Base-by-base conservation (phyloP, 2,888 invertebrate genomes). In the Acleris literana region DNA sequence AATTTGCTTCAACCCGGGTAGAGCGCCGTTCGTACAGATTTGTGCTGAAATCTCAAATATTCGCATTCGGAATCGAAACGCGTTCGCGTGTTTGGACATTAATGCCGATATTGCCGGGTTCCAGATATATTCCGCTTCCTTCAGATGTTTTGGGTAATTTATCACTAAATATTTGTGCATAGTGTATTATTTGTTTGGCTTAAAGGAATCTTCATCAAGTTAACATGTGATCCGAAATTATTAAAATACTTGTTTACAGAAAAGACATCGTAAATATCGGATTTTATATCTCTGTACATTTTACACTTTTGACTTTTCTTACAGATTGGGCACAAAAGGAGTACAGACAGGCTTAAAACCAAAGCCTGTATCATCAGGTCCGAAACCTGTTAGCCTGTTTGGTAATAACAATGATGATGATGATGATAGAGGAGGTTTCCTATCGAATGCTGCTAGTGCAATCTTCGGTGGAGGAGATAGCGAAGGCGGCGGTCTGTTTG, bases 1-100 rank as follows among this genome's bases (percentile, higher is more conserved):
- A 11, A 91, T 96, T 69, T 96, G 96, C 76, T 93, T 95, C 67
- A 92, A 95, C 29, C 94, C 96, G 16, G 95, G 96, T 68, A 93
- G 96, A 73, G 93, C 96, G 58, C 94, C 94, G 57, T 94, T 94
- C 70, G 93, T 96, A 5, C 93, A 94, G 74, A 93, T 97, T 60
- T 97, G 97, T 78, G 94, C 96, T 6, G 94, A 95, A 79, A 95
- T 97, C 77, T 96, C 96, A 66, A 97, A 97, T 77, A 95, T 97
- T 71, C 96, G 96, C 79, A 95, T 97, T 75, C 93, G 96, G 72
- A 96, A 96, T 39, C 93, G 95, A 68, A 97, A 97, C 79, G 94
- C 97, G 70, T 97, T 96, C 76, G 94, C 96, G 44, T 97, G 97
- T 80, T 89, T 97, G 74, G 95, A 95, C 76, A 94, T 97, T 76